Percentiles rank a stretch among this genome's conserved stretches.
Conservation (phyloP, 2,797 vertebrate genomes). For the Betta splendens region DNA sequence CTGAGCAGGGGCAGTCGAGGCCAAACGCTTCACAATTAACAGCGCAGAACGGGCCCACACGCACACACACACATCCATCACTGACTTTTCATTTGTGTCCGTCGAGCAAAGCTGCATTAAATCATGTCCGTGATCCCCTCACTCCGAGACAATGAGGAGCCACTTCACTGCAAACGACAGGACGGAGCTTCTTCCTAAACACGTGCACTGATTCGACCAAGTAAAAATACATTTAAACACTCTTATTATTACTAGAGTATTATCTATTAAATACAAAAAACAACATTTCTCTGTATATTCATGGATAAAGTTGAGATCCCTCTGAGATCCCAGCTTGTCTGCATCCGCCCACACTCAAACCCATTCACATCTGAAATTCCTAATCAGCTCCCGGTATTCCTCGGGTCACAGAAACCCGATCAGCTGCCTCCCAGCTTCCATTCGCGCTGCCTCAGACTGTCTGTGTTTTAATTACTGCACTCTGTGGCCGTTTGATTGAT, state of each 20-base stretch:
- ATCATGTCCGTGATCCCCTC: constrained; percentile 70
- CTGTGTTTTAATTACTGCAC: too few relatives aligned
- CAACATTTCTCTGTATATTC: too few relatives aligned
- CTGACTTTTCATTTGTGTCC: constrained; percentile 79
- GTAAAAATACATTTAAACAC: constrained; percentile 5
- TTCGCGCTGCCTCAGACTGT: too few relatives aligned
- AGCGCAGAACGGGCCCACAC: constrained; percentile 57
- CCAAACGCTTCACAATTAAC: constrained; percentile 80
- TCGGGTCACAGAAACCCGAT: too few relatives aligned
- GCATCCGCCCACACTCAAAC: neutral
- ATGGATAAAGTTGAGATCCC: too few relatives aligned
- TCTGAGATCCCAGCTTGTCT: too few relatives aligned
- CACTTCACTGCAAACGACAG: constrained; percentile 55
- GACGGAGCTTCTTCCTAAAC: constrained; percentile 27
- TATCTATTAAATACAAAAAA: too few relatives aligned
- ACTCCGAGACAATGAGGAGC: constrained; percentile 74
- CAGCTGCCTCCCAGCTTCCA: too few relatives aligned
- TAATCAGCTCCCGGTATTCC: too few relatives aligned
- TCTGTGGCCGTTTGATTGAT: too few relatives aligned
- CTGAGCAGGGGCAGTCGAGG: constrained; percentile 74
- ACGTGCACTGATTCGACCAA: constrained; percentile 4
- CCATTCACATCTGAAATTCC: too few relatives aligned
- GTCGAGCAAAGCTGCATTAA: constrained; percentile 75
- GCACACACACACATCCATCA: constrained; percentile 69
- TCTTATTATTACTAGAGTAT: too few relatives aligned